These are phyloP conservation scores for Leptopterna dolabrata DNA, from an alignment of 2,888 invertebrate genomes.

Conservation along the genomic window DNA sequence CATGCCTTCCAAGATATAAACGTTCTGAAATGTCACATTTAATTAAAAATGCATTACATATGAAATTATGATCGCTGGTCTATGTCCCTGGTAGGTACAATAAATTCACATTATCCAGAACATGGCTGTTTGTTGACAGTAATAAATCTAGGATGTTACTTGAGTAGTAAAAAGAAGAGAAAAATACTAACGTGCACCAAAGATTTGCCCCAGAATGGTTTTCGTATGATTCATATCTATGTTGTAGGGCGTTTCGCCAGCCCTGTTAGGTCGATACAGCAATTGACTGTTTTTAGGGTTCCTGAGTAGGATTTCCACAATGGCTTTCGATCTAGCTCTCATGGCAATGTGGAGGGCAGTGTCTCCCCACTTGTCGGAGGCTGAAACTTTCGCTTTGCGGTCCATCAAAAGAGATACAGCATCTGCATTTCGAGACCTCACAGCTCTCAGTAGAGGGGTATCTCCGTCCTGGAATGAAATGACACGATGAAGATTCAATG, in stretches of 20 bases:
- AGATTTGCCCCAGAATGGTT: slow-evolving; percentile 94
- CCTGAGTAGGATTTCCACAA: slow-evolving; percentile 77
- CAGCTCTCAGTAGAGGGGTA: slow-evolving; percentile 91
- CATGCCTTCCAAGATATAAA: too few species aligned
- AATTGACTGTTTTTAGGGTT: slow-evolving; percentile 97
- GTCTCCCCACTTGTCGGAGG: slow-evolving; percentile 91
- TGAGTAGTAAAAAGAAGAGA: too few species aligned
- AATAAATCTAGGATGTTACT: too few species aligned
- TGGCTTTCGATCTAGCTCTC: slow-evolving; percentile 73
- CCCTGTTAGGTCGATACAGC: slow-evolving; percentile 91
- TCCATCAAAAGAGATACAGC: slow-evolving; percentile 91
- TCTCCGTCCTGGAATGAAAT: slow-evolving; percentile 81
- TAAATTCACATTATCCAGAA: too few species aligned
- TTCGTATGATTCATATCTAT: slow-evolving; percentile 96
- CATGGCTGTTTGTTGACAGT: too few species aligned
- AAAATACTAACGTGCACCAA: slow-evolving; percentile 81
- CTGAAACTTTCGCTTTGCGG: slow-evolving; percentile 91
- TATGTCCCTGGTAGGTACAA: too few species aligned
- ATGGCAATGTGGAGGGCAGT: slow-evolving; percentile 96
- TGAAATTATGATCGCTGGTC: too few species aligned
- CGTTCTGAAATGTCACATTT: too few species aligned
- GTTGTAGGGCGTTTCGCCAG: slow-evolving; percentile 97
- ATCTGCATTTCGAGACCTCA: slow-evolving; percentile 89
- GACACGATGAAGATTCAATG: not conserved
- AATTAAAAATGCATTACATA: too few species aligned